A percentile compares a stretch with the other conserved stretches of the same genome.
phyloP scores from a whole-genome alignment of 2,113 vertebrate species.

The Illadopsis cleaveri region DNA sequence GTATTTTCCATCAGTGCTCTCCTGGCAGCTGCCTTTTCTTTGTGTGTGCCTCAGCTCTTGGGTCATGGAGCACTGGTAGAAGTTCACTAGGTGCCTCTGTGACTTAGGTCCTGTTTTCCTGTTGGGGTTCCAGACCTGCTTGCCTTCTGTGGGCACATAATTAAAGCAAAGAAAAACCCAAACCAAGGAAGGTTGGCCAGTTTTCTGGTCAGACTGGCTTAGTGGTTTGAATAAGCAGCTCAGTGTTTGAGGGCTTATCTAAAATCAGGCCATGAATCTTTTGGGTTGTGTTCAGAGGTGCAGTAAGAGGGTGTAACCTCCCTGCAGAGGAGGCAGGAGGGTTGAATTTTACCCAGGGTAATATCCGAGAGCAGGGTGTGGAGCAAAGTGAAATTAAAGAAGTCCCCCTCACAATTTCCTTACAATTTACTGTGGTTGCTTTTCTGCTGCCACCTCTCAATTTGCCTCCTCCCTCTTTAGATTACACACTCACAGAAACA shows the following conservation, averaged over 20 bases:
- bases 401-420: background rate
- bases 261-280: slow-evolving; percentile 8
- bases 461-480: background rate
- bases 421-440: background rate
- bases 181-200: background rate
- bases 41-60: background rate
- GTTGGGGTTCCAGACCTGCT: background rate
- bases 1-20: background rate
- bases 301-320: slow-evolving; percentile 50
- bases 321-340: slow-evolving; percentile 2
- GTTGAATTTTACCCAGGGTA: slow-evolving; percentile 7
- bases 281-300: slow-evolving; percentile 33
- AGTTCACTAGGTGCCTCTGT: background rate
- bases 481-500: background rate
- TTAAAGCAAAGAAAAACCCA: background rate
- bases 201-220: slow-evolving; percentile 47
- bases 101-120: background rate
- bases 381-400: background rate
- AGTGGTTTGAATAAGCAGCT: slow-evolving; percentile 22
- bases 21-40: background rate
- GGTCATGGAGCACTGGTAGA: background rate
- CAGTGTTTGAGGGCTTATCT: slow-evolving; percentile 10
- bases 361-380: slow-evolving; percentile 29
- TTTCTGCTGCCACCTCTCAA: background rate
- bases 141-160: background rate